Evolutionary conservation across 2,113 vertebrate species (phyloP).

Genomic region (Rousettus leschenaultii): DNA sequence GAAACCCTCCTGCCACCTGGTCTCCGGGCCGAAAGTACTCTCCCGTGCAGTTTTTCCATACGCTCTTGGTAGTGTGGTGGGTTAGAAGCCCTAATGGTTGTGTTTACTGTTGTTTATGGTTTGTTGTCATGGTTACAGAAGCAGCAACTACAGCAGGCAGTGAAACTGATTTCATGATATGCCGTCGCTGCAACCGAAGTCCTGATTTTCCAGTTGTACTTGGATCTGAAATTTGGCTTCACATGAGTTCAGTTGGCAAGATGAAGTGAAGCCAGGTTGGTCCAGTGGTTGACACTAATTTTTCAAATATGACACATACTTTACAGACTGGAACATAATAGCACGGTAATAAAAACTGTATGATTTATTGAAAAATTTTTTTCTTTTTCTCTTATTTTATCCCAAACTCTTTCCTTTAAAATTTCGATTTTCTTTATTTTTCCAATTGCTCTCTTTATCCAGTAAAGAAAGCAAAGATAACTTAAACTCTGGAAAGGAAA

Average conservation of each 20-base stretch:
- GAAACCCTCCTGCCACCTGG: not conserved
- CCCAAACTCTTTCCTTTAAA: not conserved
- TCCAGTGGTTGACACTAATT: not conserved
- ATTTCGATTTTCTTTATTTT: not conserved
- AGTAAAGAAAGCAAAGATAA: constrained; percentile 1
- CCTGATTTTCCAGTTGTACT: constrained; percentile 69
- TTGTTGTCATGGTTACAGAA: constrained; percentile 62
- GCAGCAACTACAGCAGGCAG: not conserved
- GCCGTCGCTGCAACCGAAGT: not conserved
- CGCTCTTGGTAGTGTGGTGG: constrained; percentile 25
- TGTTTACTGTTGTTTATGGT: constrained; percentile 68
- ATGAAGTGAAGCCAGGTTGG: constrained; percentile 1
- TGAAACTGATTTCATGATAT: constrained; percentile 38
- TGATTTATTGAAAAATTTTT: not conserved
- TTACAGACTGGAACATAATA: constrained; percentile 44
- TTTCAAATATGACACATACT: not conserved
- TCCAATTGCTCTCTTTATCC: not conserved
- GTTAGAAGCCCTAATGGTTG: constrained; percentile 53
- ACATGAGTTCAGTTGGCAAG: not conserved
- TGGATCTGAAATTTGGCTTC: constrained; percentile 66
- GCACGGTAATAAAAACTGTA: constrained; percentile 43
- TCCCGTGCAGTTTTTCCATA: not conserved
- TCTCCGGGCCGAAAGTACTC: not conserved
- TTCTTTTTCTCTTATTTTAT: not conserved
- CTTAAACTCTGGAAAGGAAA: not conserved